Evolutionary conservation across 2,888 invertebrate species (phyloP), one percentile per base, ranked within the genome.

Genomic region (Calliopum simillimum): DNA sequence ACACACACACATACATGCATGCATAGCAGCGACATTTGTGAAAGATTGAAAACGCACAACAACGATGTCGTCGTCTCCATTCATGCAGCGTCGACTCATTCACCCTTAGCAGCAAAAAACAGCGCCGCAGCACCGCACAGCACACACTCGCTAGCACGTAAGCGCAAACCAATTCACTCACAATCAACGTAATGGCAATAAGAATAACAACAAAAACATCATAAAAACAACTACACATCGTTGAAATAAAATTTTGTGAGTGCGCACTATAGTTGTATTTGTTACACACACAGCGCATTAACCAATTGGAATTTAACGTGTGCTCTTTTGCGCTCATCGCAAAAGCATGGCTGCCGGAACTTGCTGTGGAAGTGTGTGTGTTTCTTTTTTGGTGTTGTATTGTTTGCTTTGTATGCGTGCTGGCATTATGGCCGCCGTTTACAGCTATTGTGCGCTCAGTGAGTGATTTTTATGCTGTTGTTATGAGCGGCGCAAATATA

Each of bases 391-490:
- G 49, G 49, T 3, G n/a, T 21, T 19, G 12, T n/a, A 3, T 4
- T 14, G 53, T 0, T 5, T n/a, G 21, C 53, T 12, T 51, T 64
- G 65, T 68, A 69, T 68, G 51, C 33, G 68, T 33, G 8, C 67
- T 49, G n/a, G 41, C 56, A 70, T 74, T 67, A 71, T 71, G 70
- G 70, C 70, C 61, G 70, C 68, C 62, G 56, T 23, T 13, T 23
- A 56, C 46, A 19, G 33, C 21, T 23, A 6, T 23, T 21, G 11
- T 56, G 21, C n/a, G n/a, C 56, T 56, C 16, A 51, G 11, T 51
- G 51, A 51, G 51, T n/a, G 51, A n/a, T 51, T 51, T 16, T 19
- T 3, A 19, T n/a, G n/a, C n/a, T n/a, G n/a, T n/a, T n/a, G n/a
- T n/a, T n/a, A n/a, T n/a, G 51, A 19, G 41, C 56, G n/a, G 41